Evolutionary conservation across 2,113 vertebrate genomes (phyloP).

Genomic region (Irena cyanogastra): DNA sequence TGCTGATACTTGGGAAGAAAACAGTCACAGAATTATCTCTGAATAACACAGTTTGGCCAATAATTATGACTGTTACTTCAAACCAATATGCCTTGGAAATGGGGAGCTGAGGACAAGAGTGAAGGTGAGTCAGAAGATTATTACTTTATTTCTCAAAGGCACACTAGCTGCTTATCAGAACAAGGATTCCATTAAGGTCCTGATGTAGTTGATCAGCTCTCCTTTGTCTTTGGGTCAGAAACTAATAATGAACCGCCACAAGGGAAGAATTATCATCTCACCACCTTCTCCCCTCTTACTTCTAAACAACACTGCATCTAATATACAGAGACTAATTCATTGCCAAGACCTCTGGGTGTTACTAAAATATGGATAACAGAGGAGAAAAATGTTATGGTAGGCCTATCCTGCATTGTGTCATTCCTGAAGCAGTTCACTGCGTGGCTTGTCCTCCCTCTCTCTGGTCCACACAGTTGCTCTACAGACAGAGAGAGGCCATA

Average conservation of each 20-base stretch:
- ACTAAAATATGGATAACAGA: neutral
- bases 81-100: neutral
- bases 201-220: neutral
- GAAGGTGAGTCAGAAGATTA: neutral
- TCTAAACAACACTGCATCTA: neutral
- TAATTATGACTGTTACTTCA: neutral
- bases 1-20: neutral
- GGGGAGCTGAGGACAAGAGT: neutral
- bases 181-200: neutral
- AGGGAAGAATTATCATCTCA: neutral
- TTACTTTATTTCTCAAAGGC: neutral
- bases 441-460: neutral
- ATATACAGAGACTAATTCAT: neutral
- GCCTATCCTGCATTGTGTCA: neutral
- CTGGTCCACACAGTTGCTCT: neutral
- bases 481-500: neutral
- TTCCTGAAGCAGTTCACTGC: neutral
- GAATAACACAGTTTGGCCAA: neutral
- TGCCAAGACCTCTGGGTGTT: neutral
- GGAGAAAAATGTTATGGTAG: neutral
- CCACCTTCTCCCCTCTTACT: neutral
- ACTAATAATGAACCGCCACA: neutral
- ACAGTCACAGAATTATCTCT: neutral
- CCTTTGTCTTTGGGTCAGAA: neutral
- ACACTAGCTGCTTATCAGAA: neutral